phyloP scores from a whole-genome alignment of 2,113 vertebrate species.

The Manacus vitellinus region DNA sequence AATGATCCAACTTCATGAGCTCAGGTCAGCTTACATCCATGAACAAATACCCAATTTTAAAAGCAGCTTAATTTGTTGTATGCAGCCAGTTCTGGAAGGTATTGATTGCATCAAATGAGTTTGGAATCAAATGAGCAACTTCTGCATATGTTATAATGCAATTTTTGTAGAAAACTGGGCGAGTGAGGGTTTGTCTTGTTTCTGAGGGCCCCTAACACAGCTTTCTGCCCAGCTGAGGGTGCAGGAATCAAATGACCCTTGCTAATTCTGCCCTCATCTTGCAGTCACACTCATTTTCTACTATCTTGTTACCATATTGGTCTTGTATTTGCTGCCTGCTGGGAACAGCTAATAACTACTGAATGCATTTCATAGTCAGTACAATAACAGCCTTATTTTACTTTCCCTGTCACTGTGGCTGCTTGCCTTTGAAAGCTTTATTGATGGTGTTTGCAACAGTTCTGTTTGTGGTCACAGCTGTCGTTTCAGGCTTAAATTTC shows the following conservation, averaged over 20 bases:
- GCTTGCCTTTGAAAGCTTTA: constrained; percentile 38
- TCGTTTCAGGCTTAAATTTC: constrained; percentile 28
- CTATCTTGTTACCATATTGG: constrained; percentile 36
- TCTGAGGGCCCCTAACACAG: neutral
- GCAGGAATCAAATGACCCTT: constrained; percentile 11
- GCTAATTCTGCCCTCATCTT: constrained; percentile 22
- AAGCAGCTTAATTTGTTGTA: neutral
- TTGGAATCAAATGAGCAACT: neutral
- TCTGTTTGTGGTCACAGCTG: constrained; percentile 44
- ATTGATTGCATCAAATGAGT: neutral
- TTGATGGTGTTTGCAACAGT: constrained; percentile 34
- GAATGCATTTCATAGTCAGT: neutral
- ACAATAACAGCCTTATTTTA: constrained; percentile 27
- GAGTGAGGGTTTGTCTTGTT: neutral
- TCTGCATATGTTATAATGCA: neutral
- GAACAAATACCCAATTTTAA: neutral
- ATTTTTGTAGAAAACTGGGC: neutral
- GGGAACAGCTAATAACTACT: constrained; percentile 27
- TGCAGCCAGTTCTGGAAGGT: neutral
- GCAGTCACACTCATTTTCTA: constrained; percentile 21
- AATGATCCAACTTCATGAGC: constrained; percentile 31
- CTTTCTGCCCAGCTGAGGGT: neutral
- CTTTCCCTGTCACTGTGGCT: neutral
- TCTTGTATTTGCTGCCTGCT: constrained; percentile 42
- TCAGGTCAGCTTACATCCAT: constrained; percentile 15